Evolutionary conservation across 1,140 invertebrate genomes (phyloP), one percentile per base, ranked within the genome.

Genomic region (Dysdera silvatica): DNA sequence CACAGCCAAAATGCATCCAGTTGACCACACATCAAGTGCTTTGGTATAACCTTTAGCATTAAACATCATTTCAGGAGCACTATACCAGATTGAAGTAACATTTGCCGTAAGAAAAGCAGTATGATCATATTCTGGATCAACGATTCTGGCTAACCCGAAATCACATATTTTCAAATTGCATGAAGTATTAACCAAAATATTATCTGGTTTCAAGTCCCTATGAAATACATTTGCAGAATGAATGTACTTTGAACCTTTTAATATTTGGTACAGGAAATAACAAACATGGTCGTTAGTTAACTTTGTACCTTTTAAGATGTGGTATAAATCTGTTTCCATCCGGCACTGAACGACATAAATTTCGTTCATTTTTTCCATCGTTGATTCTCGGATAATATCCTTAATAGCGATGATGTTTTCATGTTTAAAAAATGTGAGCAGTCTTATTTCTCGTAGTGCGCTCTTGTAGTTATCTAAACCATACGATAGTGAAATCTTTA

Each of bases 311-410:
- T 98, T 99, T 69, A 99, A 82, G 73, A 99, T 82, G 84, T 99
- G 99, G 79, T 99, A 99, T 75, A 99, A 84, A 82, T 99, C 97
- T 67, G 96, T 99, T 83, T 99, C 97, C 97, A 99, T 99, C 74
- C 99, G 81, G 82, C 95, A 98, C 77, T 99, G 96, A 67, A 99
- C 95, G 78, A 99, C 99, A 81, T 99, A 99, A 52, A 99, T 95
- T 83, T 99, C 96, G 82, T 91, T 96, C 95, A 99, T 98, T 80
- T 90, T 87, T 73, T 98, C 94, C 78, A 98, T 92, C 56, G 85
- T 92, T 62, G 87, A 84, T 67, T 95, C 88, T 71, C 94, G 83
- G 76, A 99, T 83, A 75, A 99, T 98, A 80, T 99, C 95, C 78
- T 95, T 85, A 79, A 99, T 99, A 79, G 99, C 95, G 79, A 99